Conservation (phyloP, 2,797 vertebrate genomes). For the Euphonia xanthogaster region DNA sequence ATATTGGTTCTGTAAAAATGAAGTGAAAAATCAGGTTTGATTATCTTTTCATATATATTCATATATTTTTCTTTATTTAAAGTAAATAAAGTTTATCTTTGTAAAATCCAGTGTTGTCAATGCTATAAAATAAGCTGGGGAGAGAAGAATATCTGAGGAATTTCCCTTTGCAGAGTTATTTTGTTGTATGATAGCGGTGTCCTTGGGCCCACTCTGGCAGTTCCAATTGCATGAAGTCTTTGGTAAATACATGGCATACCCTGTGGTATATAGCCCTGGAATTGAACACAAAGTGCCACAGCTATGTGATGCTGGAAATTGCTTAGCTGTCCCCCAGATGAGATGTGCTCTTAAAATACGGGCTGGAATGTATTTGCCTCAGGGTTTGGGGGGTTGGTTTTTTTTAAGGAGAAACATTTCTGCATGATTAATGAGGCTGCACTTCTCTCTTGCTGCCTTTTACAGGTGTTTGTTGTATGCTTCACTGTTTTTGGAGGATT, state of each 20-base stretch:
- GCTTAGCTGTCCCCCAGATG: background rate
- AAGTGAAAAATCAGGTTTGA: background rate
- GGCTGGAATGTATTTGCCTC: background rate
- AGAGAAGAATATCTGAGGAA: background rate
- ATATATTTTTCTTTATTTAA: no score
- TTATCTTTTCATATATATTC: background rate
- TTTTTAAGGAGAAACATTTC: background rate
- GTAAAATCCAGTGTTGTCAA: background rate
- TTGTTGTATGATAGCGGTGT: background rate
- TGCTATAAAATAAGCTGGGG: background rate
- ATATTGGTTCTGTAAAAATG: background rate
- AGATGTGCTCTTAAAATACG: background rate
- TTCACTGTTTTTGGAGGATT: slow-evolving; percentile 80
- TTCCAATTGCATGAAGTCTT: background rate
- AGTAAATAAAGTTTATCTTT: background rate
- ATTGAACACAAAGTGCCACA: background rate
- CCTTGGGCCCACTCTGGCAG: background rate
- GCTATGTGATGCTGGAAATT: background rate
- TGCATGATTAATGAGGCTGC: background rate
- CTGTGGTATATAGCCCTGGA: background rate
- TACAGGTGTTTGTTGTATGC: slow-evolving; percentile 78
- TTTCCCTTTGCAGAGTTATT: background rate
- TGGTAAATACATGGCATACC: background rate
- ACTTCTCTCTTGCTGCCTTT: background rate
- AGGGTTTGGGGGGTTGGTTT: fast-evolving